These are phyloP conservation scores for Machimus atricapillus DNA, from an alignment of 2,888 invertebrate genomes.

Conservation along the genomic window DNA sequence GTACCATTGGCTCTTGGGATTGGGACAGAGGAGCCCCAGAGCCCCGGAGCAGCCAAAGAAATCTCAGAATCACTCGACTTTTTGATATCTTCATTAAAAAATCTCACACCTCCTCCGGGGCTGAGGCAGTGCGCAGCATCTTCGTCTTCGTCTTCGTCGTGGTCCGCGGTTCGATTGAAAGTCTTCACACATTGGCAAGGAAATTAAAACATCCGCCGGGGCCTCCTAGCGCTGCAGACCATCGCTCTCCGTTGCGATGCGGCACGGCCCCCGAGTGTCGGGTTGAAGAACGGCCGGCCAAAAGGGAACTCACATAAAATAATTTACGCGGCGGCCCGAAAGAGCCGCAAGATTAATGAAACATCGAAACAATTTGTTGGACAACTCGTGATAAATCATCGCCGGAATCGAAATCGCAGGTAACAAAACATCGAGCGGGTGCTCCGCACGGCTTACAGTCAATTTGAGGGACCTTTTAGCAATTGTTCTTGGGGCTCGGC, in stretches of 20 bases:
- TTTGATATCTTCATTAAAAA: slow-evolving; percentile 42
- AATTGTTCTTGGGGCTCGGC: neutral
- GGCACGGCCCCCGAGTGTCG: neutral
- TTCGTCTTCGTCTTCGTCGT: neutral
- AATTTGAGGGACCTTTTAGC: neutral
- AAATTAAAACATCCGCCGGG: slow-evolving; percentile 37
- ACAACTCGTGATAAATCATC: slow-evolving; percentile 51
- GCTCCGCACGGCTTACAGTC: neutral
- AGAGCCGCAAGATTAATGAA: slow-evolving; percentile 45
- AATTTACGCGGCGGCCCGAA: slow-evolving; percentile 32
- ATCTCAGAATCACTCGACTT: slow-evolving; percentile 13
- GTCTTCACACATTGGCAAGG: slow-evolving; percentile 34
- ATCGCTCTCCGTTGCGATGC: neutral
- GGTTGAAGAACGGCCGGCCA: neutral
- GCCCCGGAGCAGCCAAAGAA: neutral
- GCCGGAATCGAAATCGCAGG: slow-evolving; percentile 47
- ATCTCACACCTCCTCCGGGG: slow-evolving; percentile 40
- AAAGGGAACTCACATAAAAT: slow-evolving; percentile 25
- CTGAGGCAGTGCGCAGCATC: neutral
- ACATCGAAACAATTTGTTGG: slow-evolving; percentile 51
- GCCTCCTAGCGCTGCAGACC: slow-evolving; percentile 16
- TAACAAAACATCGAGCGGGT: slow-evolving; percentile 13
- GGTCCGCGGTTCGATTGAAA: slow-evolving; percentile 37
- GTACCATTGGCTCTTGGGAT: neutral
- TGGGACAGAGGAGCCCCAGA: neutral